Base-by-base conservation (phyloP, 2,888 invertebrate genomes). In the Dasypogon diadema region DNA sequence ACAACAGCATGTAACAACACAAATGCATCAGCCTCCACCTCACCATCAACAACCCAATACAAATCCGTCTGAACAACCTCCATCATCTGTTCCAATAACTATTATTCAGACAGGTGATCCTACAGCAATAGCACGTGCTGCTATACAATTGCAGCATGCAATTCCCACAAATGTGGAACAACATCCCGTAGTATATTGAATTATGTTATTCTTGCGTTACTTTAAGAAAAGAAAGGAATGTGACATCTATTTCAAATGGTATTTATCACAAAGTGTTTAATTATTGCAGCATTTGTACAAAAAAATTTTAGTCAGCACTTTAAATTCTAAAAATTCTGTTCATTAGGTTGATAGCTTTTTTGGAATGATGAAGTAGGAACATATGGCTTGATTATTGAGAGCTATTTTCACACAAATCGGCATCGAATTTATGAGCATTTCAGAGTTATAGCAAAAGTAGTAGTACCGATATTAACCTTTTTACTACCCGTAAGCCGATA, bases 111-210 rank as follows among this genome's bases (percentile, higher is more conserved):
- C 74, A 46, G 81, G 83, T 75, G 85, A 85, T 82, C 84, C 85
- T 6, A 82, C 84, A 78, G 83, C 83, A 58, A 79, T 85, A 81
- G 85, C 85, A 24, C 82, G 85, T n/a, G 85, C 85, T 48, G 83
- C 85, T 75, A 85, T 85, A 82, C 85, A 85, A 80, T 30, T 77
- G 51, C 77, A 86, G 76, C 85, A 85, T 78, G 85, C 85, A 81
- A 80, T 85, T 80, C 85, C 85, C 76, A 81, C 83, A 63, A 85
- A 84, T 79, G 86, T 85, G 37, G 86, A 85, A 76, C 85, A 85
- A 77, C 86, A 85, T 81, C 85, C 86, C 68, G 85, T 85, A 79
- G 85, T 86, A 79, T 85, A 85, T 82, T 85, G 85, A 73, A 46
- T 54, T 55, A 37, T 37, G 16, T 42, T 22, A 65, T 22, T 65